Evolutionary conservation across 2,113 vertebrate species (phyloP), one percentile per base, ranked within the genome.

Genomic region (Tretioscincus oriximinensis): DNA sequence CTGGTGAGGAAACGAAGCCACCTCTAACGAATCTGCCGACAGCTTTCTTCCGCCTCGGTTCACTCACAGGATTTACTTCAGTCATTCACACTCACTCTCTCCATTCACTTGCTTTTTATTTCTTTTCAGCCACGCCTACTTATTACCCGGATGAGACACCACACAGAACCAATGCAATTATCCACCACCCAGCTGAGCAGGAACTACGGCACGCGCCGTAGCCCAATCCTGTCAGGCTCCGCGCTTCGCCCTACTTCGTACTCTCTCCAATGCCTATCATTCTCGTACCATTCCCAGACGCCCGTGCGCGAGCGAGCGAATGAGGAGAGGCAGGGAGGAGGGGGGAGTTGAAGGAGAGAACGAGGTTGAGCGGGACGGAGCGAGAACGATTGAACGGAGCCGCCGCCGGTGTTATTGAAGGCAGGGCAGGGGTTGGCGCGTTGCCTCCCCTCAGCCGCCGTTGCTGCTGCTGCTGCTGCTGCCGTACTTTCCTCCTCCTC

Each of bases 231-330:
- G 80, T 73, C 54, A 31, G 65, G 49, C 63, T 81, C 29, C 72
- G 11, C 78, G 49, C 21, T 7, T 45, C 66, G 11, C 70, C 26
- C 61, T 51, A 11, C 58, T 3, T 24, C 5, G 31, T 41, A 47
- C 54, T 45, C 47, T 14, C 2, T 41, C n/a, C 18, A 3, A 29
- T 31, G 24, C 9, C 49, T n/a, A 7, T 66, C 35, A 41, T 26
- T 51, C 76, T 78, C 77, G 73, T 77, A 49, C 77, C 83, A 76
- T 61, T 85, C 87, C 88, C 90, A 61, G 81, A 88, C 89, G 92
- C 92, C 87, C 88, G 88, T 85, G 92, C 84, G 93, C 90, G 92
- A 68, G 84, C 78, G 80, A 82, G 88, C 88, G 93, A 84, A 75
- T 21, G 66, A 12, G 28, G 28, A 1, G 60, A 5, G 69, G 61